Percentiles rank a stretch among this genome's conserved stretches.
These are phyloP conservation scores for Sphecodes monilicornis DNA, from an alignment of 2,888 invertebrate species.

Conservation along the genomic window DNA sequence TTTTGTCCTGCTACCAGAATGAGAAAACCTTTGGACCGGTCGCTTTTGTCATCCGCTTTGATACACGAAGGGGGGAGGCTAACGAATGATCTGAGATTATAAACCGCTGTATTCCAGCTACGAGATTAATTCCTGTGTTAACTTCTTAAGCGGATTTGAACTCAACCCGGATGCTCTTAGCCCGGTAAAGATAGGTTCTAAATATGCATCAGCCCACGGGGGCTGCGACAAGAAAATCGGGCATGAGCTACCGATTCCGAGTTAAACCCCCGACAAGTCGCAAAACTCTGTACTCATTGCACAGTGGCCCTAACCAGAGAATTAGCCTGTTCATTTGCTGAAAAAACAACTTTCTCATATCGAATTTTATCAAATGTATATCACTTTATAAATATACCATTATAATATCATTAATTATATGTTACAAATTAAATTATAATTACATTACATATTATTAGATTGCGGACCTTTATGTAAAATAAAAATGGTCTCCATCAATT, in stretches of 20 bases:
- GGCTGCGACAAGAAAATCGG: background rate
- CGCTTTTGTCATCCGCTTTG: conserved; percentile 3
- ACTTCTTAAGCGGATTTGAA: conserved; percentile 11
- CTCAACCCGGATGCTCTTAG: background rate
- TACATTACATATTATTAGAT: too few species aligned
- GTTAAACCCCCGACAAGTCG: background rate
- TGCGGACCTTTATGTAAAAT: too few species aligned
- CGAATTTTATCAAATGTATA: too few species aligned
- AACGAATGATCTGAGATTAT: conserved; percentile 8
- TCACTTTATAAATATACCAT: too few species aligned
- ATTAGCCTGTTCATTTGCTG: too few species aligned
- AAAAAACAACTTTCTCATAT: too few species aligned
- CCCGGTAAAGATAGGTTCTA: background rate
- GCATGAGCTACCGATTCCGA: background rate
- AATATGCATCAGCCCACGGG: background rate
- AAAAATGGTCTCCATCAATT: too few species aligned
- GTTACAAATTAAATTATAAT: too few species aligned
- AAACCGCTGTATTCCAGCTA: conserved; percentile 6
- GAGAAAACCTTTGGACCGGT: background rate
- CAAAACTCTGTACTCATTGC: background rate
- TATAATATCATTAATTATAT: too few species aligned
- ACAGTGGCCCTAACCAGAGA: too few species aligned
- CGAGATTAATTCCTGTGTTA: conserved; percentile 7
- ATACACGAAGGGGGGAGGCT: background rate
- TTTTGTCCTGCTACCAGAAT: background rate